Conservation (phyloP, 2,797 vertebrate species). For the Leucoraja ocellata region DNA sequence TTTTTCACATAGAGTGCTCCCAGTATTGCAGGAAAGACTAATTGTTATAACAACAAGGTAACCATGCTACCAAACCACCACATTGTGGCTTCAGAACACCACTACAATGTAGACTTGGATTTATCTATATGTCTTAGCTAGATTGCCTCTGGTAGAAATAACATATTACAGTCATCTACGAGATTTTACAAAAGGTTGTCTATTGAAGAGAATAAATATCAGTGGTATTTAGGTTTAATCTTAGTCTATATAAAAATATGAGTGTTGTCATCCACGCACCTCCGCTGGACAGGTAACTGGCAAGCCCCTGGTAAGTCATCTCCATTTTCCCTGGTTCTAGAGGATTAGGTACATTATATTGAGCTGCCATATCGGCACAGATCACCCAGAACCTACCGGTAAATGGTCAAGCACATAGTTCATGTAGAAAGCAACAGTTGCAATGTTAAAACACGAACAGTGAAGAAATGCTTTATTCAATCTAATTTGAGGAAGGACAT, state of each 20-base stretch:
- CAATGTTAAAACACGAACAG: not conserved
- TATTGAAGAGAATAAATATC: not conserved
- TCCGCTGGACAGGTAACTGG: conserved; percentile 87
- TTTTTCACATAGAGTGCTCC: not conserved
- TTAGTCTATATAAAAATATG: not conserved
- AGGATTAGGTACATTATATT: conserved; percentile 77
- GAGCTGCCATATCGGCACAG: conserved; percentile 87
- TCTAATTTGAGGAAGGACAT: too few species aligned
- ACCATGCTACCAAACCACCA: not conserved
- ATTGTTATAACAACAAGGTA: not conserved
- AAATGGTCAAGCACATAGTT: conserved; percentile 20
- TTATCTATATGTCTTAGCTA: not conserved
- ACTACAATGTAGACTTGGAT: not conserved
- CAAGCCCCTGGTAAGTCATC: conserved; percentile 88
- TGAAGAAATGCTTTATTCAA: not conserved
- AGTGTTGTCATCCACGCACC: conserved; percentile 55
- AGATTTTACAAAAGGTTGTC: not conserved
- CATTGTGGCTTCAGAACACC: not conserved
- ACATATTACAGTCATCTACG: not conserved
- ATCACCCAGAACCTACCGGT: conserved; percentile 80
- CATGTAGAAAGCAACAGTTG: not conserved
- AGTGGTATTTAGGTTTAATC: not conserved
- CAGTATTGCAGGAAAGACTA: not conserved
- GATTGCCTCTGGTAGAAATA: not conserved
- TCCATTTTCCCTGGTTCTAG: conserved; percentile 80